A percentile compares a stretch with the other conserved stretches of the same genome.
Evolutionary conservation across 2,888 invertebrate genomes (phyloP).

Genomic region (Oscheius sp.): DNA sequence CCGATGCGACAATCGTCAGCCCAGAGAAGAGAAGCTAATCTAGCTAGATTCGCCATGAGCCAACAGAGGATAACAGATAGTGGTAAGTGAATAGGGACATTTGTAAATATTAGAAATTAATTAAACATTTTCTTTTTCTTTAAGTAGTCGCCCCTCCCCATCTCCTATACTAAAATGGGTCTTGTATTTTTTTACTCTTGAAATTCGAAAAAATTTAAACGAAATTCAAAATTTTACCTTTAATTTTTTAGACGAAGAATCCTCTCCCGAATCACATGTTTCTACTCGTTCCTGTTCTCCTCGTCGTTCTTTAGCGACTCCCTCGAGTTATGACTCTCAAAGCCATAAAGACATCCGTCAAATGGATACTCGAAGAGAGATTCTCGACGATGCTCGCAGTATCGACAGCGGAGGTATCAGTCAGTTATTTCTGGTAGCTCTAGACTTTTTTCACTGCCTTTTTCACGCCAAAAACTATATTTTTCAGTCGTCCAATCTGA

Average conservation of each 20-base stretch:
- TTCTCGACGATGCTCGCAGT: slow-evolving; percentile 43
- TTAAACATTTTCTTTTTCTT: too few relatives aligned
- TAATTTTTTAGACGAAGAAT: slow-evolving; percentile 40
- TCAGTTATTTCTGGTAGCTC: slow-evolving; percentile 26
- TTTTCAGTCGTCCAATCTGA: slow-evolving; percentile 69
- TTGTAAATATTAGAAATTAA: too few relatives aligned
- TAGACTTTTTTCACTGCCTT: neutral
- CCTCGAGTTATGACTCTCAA: slow-evolving; percentile 57
- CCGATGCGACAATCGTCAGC: slow-evolving; percentile 12
- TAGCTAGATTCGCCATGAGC: slow-evolving; percentile 46
- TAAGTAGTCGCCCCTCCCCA: too few relatives aligned
- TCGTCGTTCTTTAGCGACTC: slow-evolving; percentile 56
- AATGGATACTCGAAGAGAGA: slow-evolving; percentile 3
- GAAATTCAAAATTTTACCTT: too few relatives aligned
- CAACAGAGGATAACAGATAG: slow-evolving; percentile 36
- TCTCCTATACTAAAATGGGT: too few relatives aligned
- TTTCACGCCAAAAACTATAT: neutral
- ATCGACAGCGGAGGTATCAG: slow-evolving; percentile 59
- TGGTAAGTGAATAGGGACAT: too few relatives aligned
- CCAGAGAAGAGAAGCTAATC: slow-evolving; percentile 43
- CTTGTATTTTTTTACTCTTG: too few relatives aligned
- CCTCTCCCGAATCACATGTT: slow-evolving; percentile 63
- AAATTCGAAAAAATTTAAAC: too few relatives aligned
- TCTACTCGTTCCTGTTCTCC: slow-evolving; percentile 57
- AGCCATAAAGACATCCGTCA: slow-evolving; percentile 31